Evolutionary conservation across 2,113 vertebrate genomes (phyloP).

Genomic region (Glareola pratincola): DNA sequence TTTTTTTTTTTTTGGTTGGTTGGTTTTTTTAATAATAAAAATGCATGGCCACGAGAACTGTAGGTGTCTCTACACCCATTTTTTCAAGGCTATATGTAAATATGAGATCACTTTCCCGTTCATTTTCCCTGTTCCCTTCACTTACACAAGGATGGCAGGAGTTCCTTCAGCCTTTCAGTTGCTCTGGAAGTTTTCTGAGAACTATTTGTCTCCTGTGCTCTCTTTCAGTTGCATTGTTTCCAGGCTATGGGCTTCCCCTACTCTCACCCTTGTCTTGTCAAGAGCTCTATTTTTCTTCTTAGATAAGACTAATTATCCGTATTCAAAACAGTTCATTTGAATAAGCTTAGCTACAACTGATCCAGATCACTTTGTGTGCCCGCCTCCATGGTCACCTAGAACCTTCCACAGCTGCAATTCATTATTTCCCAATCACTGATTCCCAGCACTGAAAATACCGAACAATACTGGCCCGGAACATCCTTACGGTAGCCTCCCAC

Average conservation of each 20-base stretch:
- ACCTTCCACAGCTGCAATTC: neutral
- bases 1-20: neutral
- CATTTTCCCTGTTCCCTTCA: neutral
- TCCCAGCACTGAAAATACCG: neutral
- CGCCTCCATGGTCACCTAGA: neutral
- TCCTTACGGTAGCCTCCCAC: neutral
- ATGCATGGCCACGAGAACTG: neutral
- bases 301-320: neutral
- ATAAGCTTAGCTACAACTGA: neutral
- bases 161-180: neutral
- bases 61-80: neutral
- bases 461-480: neutral
- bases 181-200: neutral
- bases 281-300: neutral
- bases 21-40: neutral
- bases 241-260: neutral
- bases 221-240: neutral
- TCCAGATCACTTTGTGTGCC: neutral
- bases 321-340: neutral
- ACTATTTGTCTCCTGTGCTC: neutral
- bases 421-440: neutral
- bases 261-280: neutral
- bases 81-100: neutral
- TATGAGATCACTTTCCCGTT: neutral
- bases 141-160: neutral